These are phyloP conservation scores for Eurosta solidaginis DNA, from an alignment of 1,140 invertebrate species.

Conservation along the genomic window DNA sequence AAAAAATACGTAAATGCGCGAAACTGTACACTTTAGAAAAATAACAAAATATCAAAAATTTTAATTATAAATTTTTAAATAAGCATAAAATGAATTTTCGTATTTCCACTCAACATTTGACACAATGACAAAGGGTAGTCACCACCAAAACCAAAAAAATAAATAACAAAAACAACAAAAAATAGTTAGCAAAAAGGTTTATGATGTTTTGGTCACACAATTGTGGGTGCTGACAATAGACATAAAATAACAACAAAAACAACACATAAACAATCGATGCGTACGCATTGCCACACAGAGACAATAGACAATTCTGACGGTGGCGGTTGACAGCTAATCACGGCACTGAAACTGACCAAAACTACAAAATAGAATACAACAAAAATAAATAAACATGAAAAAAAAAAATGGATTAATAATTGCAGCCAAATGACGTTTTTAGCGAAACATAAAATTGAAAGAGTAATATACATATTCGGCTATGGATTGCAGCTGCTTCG, in stretches of 20 bases:
- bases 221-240: conserved; percentile 23
- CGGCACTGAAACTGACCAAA: background rate
- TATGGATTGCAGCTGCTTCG: background rate
- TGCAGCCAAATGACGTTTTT: conserved; percentile 26
- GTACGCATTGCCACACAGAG: background rate
- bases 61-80: conserved; percentile 16
- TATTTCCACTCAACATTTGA: background rate
- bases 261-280: background rate
- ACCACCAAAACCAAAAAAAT: background rate
- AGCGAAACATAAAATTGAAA: background rate
- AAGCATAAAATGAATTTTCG: background rate
- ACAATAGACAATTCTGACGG: background rate
- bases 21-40: background rate
- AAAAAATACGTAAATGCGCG: background rate
- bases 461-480: background rate
- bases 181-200: background rate
- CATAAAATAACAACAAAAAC: background rate
- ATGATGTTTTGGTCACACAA: conserved; percentile 2
- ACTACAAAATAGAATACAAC: background rate
- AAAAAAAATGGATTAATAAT: conserved; percentile 27
- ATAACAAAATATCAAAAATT: background rate
- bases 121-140: conserved; percentile 11
- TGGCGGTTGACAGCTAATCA: conserved; percentile 1
- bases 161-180: background rate
- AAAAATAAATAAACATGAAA: no score